Percentiles rank a stretch among this genome's conserved stretches.
Evolutionary conservation across 2,888 invertebrate genomes (phyloP).

Genomic region (Idaea aversata): DNA sequence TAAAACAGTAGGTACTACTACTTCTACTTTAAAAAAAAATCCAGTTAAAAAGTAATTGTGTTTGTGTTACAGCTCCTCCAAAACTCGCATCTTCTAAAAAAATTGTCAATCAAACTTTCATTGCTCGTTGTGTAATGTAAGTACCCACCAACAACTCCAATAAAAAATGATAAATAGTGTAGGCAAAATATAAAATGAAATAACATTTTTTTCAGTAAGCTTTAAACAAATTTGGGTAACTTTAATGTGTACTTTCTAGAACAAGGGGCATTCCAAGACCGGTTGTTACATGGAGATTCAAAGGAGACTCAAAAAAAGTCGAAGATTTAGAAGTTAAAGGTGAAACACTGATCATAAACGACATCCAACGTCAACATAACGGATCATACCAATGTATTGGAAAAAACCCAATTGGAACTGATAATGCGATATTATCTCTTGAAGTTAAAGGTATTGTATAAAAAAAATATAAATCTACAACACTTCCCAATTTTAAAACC

Average conservation of each 20-base stretch:
- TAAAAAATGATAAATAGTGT: too few species aligned
- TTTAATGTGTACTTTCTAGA: constrained; percentile 10
- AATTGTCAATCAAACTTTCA: neutral
- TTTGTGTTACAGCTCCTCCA: neutral
- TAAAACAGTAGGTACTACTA: neutral
- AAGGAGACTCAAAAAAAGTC: constrained; percentile 10
- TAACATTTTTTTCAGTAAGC: neutral
- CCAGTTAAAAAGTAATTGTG: neutral
- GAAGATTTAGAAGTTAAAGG: constrained; percentile 6
- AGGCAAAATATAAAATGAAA: neutral
- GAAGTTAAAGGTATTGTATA: constrained; percentile 19
- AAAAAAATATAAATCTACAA: constrained; percentile 9
- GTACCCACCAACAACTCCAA: neutral
- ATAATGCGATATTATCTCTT: neutral
- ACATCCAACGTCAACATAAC: constrained; percentile 9
- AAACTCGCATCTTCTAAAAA: neutral
- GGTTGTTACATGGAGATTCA: constrained; percentile 24
- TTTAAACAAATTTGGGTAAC: neutral
- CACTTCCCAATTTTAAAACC: neutral
- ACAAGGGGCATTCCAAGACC: constrained; percentile 23
- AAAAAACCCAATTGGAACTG: constrained; percentile 14
- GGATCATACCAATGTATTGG: constrained; percentile 26
- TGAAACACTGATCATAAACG: constrained; percentile 11
- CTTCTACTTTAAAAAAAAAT: too few species aligned
- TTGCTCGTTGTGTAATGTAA: neutral